These are phyloP conservation scores for Anser brachyrhynchus DNA, from an alignment of 2,113 vertebrate genomes.

Conservation along the genomic window DNA sequence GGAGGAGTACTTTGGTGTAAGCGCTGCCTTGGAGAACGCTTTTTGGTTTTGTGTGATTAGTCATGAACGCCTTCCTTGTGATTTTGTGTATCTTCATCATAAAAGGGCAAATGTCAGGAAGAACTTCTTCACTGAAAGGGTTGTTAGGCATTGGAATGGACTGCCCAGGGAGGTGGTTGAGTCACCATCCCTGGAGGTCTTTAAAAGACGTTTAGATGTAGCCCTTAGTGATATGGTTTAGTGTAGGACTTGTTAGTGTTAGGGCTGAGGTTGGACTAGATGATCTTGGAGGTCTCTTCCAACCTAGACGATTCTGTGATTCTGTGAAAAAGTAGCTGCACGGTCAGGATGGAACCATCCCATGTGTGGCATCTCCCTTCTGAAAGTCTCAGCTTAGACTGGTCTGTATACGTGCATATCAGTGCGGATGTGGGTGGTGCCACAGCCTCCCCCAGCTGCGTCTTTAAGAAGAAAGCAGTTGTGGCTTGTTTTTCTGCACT, in stretches of 20 bases:
- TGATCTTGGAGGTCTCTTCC: too few species aligned
- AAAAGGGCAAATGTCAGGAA: not conserved
- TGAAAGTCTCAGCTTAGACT: not conserved
- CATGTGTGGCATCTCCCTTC: accelerated
- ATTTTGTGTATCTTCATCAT: accelerated
- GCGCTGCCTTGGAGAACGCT: not conserved
- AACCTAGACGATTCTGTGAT: too few species aligned
- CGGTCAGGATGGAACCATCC: not conserved
- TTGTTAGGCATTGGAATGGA: too few species aligned
- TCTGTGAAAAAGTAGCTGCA: not conserved
- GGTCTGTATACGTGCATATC: accelerated
- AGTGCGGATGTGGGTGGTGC: not conserved
- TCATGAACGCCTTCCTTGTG: not conserved
- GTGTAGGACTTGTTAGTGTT: too few species aligned
- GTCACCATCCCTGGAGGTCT: too few species aligned
- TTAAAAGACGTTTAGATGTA: too few species aligned
- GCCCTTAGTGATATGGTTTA: too few species aligned
- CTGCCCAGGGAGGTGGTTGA: too few species aligned
- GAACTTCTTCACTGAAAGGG: too few species aligned
- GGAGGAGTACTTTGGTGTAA: not conserved
- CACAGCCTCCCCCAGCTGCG: not conserved
- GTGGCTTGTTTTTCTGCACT: not conserved
- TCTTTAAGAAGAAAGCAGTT: not conserved
- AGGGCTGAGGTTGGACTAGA: too few species aligned
- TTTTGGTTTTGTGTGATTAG: not conserved